These are phyloP conservation scores for Antedon mediterranea DNA, from an alignment of 53 echinoderm and acorn worm species.

Conservation along the genomic window DNA sequence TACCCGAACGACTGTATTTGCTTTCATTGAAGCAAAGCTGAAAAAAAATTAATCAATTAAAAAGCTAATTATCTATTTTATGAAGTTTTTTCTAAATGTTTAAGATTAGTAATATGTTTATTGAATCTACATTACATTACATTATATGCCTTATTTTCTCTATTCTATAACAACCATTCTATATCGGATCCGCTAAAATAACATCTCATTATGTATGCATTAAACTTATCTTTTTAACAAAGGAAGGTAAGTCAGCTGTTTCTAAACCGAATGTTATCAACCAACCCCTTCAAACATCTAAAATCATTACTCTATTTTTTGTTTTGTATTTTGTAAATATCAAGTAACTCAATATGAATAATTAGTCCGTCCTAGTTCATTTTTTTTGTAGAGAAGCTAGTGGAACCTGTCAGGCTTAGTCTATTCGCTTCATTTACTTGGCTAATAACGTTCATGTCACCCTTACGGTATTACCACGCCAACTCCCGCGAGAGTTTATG, in stretches of 20 bases:
- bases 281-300: background rate
- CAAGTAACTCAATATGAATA: background rate
- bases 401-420: background rate
- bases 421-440: background rate
- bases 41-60: too few relatives aligned
- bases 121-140: too few relatives aligned
- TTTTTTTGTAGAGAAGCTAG: background rate
- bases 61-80: too few relatives aligned
- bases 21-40: too few relatives aligned
- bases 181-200: background rate
- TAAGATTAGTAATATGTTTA: too few relatives aligned
- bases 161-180: background rate
- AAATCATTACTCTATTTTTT: background rate
- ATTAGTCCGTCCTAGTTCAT: background rate
- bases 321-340: background rate
- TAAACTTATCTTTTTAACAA: background rate
- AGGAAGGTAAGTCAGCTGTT: background rate
- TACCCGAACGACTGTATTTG: too few relatives aligned
- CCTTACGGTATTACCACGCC: background rate
- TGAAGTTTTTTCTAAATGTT: too few relatives aligned
- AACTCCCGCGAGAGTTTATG: background rate
- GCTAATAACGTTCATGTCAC: constrained; percentile 1
- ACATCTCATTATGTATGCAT: background rate
- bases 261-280: too few relatives aligned
- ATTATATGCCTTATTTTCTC: background rate